Evolutionary conservation across 2,888 invertebrate genomes (phyloP).

Genomic region (Dicyrtoma fusca): DNA sequence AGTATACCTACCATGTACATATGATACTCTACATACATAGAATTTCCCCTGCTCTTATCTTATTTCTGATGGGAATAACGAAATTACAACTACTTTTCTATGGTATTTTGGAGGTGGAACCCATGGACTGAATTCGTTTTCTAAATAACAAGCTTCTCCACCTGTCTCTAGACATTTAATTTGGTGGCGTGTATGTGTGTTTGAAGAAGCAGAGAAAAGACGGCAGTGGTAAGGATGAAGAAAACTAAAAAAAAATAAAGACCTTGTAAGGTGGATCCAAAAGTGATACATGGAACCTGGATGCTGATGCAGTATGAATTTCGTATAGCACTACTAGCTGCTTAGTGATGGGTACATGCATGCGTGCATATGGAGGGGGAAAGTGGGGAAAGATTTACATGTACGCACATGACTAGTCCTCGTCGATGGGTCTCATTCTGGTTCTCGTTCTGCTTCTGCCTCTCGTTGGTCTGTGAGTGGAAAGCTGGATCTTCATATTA

Average conservation of each 20-base stretch:
- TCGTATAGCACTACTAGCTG: no score
- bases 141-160: background rate
- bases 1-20: no score
- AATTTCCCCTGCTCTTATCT: no score
- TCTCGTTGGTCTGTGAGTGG: background rate
- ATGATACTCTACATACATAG: no score
- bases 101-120: background rate
- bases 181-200: slow-evolving; percentile 6
- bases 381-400: background rate
- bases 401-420: no score
- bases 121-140: background rate
- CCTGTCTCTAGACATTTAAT: slow-evolving; percentile 23
- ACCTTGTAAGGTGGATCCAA: background rate
- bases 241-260: slow-evolving; percentile 8
- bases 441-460: background rate
- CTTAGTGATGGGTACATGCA: no score
- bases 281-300: background rate
- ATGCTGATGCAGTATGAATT: background rate
- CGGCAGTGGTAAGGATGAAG: background rate
- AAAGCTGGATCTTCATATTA: background rate
- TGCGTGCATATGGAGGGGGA: background rate
- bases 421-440: background rate
- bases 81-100: background rate
- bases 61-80: no score
- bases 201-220: background rate